A percentile compares a stretch with the other conserved stretches of the same genome.
These are phyloP conservation scores for Hemiscyllium ocellatum DNA, from an alignment of 2,113 vertebrate genomes.

Conservation along the genomic window DNA sequence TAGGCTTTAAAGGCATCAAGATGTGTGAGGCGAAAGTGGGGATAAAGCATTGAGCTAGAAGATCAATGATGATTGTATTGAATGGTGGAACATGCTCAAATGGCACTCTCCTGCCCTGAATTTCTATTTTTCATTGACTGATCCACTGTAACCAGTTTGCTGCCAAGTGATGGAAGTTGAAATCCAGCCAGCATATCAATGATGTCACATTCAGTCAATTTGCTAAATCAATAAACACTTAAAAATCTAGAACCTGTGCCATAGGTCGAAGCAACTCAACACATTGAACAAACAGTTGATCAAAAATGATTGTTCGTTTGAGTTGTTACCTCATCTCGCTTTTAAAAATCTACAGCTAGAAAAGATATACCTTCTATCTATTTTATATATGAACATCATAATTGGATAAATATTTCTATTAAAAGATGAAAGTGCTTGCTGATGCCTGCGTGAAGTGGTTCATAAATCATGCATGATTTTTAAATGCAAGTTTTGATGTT, in stretches of 20 bases:
- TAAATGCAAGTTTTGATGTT: slow-evolving; percentile 21
- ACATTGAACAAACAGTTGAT: background rate
- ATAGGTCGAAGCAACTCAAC: background rate
- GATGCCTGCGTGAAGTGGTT: background rate
- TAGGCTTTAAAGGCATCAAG: too few species aligned
- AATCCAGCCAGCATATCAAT: background rate
- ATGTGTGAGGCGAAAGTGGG: too few species aligned
- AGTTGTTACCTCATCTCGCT: background rate
- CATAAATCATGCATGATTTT: slow-evolving; percentile 33
- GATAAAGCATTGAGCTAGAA: too few species aligned
- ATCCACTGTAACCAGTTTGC: background rate
- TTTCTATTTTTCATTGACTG: background rate
- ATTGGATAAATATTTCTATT: slow-evolving; percentile 20
- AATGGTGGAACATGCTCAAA: too few species aligned
- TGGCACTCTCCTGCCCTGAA: too few species aligned
- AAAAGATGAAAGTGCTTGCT: slow-evolving; percentile 13
- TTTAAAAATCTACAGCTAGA: slow-evolving; percentile 17
- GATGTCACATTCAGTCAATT: background rate
- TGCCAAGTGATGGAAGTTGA: background rate
- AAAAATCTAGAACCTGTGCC: too few species aligned
- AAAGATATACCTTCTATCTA: background rate
- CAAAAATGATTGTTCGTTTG: background rate
- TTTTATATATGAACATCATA: background rate
- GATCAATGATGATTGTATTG: too few species aligned
- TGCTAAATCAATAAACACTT: background rate